Evolutionary conservation across 2,888 invertebrate species (phyloP).

Genomic region (Drosophila pseudotalamancana): DNA sequence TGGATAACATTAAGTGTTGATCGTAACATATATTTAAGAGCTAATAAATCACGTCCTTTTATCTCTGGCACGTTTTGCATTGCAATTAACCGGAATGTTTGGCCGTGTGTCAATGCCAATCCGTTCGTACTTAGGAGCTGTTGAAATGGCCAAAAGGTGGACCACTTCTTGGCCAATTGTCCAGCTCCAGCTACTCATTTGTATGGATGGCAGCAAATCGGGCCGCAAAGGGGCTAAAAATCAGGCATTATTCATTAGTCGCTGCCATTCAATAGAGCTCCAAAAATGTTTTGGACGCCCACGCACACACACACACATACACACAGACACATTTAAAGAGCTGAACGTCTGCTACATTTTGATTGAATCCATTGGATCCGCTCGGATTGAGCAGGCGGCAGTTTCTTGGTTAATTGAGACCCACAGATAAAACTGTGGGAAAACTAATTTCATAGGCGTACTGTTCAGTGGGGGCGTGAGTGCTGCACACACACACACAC

Average conservation of each 20-base stretch:
- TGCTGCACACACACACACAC: conserved; percentile 14
- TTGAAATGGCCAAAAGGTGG: conserved; percentile 35
- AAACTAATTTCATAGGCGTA: conserved; percentile 73
- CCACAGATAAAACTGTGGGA: conserved; percentile 74
- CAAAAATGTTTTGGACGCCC: conserved; percentile 58
- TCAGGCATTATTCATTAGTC: conserved; percentile 76
- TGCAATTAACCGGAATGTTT: conserved; percentile 46
- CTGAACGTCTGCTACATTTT: conserved; percentile 62
- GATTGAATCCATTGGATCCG: conserved; percentile 68
- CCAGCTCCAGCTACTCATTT: conserved; percentile 43
- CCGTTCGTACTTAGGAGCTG: conserved; percentile 5
- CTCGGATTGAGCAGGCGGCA: conserved; percentile 37
- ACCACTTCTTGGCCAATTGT: not conserved
- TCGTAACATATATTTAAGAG: too few relatives aligned
- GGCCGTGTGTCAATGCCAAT: conserved; percentile 19
- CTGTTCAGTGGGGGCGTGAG: conserved; percentile 17
- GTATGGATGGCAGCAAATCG: conserved; percentile 51
- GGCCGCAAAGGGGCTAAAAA: conserved; percentile 38
- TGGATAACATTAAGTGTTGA: too few relatives aligned
- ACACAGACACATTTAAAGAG: conserved; percentile 62
- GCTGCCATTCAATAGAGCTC: conserved; percentile 48
- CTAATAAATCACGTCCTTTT: conserved; percentile 48
- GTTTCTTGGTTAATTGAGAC: conserved; percentile 68
- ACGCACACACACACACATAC: conserved; percentile 13
- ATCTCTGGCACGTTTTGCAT: conserved; percentile 44